A percentile compares a stretch with the other conserved stretches of the same genome.
These are phyloP conservation scores for Motacilla alba DNA, from an alignment of 2,113 vertebrate genomes.

Conservation along the genomic window DNA sequence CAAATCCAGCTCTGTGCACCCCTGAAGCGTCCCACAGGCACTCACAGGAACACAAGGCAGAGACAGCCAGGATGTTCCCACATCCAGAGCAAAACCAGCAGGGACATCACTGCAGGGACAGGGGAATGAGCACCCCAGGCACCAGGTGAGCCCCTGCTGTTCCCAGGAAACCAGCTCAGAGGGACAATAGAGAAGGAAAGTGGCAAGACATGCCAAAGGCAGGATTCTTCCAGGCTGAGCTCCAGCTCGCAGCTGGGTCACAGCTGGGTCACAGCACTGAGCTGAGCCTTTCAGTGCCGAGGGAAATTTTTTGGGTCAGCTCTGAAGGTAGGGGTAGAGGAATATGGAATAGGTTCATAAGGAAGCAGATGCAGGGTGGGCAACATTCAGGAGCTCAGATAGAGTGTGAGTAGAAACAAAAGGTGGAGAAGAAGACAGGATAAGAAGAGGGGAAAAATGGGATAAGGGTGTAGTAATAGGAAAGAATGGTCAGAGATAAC, in stretches of 20 bases:
- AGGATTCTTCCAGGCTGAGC: neutral
- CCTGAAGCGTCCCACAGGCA: neutral
- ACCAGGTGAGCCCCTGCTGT: neutral
- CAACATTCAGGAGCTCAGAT: neutral
- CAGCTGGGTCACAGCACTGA: neutral
- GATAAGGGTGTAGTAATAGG: neutral
- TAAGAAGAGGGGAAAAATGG: neutral
- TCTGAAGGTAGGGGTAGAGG: neutral
- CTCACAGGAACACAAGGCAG: neutral
- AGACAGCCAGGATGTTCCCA: neutral
- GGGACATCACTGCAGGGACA: neutral
- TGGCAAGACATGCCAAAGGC: rapidly evolving
- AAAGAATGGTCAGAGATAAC: neutral
- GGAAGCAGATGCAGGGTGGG: neutral
- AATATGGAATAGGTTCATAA: neutral
- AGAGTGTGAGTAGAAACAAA: neutral
- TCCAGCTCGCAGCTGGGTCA: neutral
- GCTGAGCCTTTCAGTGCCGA: neutral
- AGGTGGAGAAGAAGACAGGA: neutral
- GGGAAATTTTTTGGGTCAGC: neutral
- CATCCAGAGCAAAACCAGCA: neutral
- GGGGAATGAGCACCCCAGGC: neutral
- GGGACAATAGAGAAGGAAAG: neutral
- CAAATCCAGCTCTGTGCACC: neutral
- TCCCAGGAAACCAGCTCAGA: neutral